Base-by-base conservation (phyloP, 2,797 vertebrate species). In the Epinephelus awoara region DNA sequence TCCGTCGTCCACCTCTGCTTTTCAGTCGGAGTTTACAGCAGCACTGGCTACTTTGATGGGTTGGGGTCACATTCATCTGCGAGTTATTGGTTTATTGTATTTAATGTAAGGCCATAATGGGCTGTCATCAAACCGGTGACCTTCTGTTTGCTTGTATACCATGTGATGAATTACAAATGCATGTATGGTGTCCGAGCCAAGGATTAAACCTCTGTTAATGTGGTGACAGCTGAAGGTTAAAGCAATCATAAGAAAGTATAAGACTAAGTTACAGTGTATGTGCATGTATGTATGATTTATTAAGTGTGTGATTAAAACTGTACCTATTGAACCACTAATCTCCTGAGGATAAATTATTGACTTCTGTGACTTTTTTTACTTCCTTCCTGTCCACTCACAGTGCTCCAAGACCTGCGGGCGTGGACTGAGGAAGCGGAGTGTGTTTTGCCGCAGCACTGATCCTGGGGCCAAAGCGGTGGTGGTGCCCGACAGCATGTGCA, bases 351-450 rank as follows among this genome's bases (percentile, higher is more conserved):
- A 5, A 7, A 18, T 66, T 29, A 14, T 57, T 40, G 23, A 56
- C 62, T 19, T 71, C 38, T 25, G 10, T 68, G 52, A 67, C 57
- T 44, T 51, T 23, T 64, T 47, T 57, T 8, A 5, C 27, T 42
- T 68, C 19, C 15, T 62, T 58, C 65, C 34, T 6, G 21, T 80
- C 49, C 0, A 1, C 59, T 58, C 27, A 3, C 85, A 99, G 98
- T 99, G 98, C 92, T 99, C 98, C 68, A 99, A 99, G 94, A 96
- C 96, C 2, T 99, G 98, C 58, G 98, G 98, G 42, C 96, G 98
- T 56, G 98, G 98, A 1, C 67, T 97, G 83, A 96, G 94, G 94
- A 98, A 95, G 83, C 95, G 98, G 0, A 95, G 94, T 6, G 93
- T 99, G 86, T 96, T 95, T 82, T 99, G 98, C 91, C 94, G 92